Evolutionary conservation across 2,113 vertebrate species (phyloP).

Genomic region (Globicephala melas): DNA sequence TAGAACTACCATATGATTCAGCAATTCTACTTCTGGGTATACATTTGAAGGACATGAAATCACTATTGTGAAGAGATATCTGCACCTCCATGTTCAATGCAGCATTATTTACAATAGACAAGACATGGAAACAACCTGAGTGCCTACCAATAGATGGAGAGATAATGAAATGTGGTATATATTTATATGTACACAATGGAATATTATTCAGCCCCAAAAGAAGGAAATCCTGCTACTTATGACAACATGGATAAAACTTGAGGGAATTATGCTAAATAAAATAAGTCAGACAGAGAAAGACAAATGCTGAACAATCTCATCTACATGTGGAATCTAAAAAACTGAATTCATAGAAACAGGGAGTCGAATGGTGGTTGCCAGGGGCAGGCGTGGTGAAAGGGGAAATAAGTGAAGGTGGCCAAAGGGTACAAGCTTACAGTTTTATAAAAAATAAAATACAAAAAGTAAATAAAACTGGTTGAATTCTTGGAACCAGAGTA

Average conservation of each 20-base stretch:
- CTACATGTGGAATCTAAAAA: not conserved
- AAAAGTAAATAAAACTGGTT: not conserved
- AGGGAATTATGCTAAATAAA: not conserved
- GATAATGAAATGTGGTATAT: not conserved
- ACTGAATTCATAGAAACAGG: not conserved
- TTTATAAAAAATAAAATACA: not conserved
- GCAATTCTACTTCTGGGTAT: not conserved
- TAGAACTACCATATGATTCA: not conserved
- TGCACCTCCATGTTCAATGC: not conserved
- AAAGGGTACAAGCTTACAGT: not conserved
- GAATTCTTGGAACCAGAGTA: not conserved
- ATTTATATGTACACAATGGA: not conserved
- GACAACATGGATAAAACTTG: not conserved
- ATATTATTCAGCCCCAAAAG: not conserved
- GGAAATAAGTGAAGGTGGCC: not conserved
- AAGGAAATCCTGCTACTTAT: not conserved
- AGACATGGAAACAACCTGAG: not conserved
- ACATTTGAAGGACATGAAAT: not conserved
- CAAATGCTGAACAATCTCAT: not conserved
- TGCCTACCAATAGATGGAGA: not conserved
- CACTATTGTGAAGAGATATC: not conserved
- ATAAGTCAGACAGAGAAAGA: not conserved
- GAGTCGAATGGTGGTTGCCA: not conserved
- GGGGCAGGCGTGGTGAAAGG: not conserved
- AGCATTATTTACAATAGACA: not conserved